phyloP scores from a whole-genome alignment of 2,113 vertebrate species.

The Dryoscopus gambensis region DNA sequence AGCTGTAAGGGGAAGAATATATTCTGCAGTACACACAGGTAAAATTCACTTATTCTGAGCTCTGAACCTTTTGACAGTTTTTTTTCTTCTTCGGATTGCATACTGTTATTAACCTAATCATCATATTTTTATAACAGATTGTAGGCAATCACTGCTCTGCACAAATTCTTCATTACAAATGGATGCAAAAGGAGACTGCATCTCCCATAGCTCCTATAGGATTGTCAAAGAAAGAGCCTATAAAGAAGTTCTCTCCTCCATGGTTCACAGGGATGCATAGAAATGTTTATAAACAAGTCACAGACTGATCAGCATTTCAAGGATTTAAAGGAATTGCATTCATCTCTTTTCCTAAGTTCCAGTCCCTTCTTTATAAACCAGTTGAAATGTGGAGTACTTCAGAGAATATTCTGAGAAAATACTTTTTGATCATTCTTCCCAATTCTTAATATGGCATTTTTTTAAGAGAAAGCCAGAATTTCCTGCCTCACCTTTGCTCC shows the following conservation, averaged over 20 bases:
- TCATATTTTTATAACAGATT: not conserved
- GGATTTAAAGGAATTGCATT: not conserved
- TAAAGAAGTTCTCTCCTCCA: not conserved
- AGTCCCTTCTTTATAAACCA: not conserved
- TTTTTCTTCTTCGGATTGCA: not conserved
- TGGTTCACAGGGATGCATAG: not conserved
- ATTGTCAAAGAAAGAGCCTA: not conserved
- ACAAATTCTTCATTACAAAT: not conserved
- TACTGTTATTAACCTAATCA: not conserved
- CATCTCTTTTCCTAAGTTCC: not conserved
- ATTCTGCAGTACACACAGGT: not conserved
- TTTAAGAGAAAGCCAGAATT: not conserved
- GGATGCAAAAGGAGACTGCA: not conserved
- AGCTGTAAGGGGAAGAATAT: not conserved
- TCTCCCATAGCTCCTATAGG: not conserved
- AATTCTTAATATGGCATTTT: not conserved
- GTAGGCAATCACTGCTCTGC: not conserved
- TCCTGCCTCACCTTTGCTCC: not conserved
- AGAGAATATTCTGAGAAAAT: not conserved
- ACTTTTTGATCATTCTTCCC: not conserved
- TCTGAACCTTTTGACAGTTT: not conserved
- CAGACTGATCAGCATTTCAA: not conserved
- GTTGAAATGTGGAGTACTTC: not conserved
- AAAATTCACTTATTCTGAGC: not conserved
- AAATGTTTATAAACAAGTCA: not conserved